phyloP scores from a whole-genome alignment of 2,888 invertebrate genomes.

The Helobdella robusta region DNA sequence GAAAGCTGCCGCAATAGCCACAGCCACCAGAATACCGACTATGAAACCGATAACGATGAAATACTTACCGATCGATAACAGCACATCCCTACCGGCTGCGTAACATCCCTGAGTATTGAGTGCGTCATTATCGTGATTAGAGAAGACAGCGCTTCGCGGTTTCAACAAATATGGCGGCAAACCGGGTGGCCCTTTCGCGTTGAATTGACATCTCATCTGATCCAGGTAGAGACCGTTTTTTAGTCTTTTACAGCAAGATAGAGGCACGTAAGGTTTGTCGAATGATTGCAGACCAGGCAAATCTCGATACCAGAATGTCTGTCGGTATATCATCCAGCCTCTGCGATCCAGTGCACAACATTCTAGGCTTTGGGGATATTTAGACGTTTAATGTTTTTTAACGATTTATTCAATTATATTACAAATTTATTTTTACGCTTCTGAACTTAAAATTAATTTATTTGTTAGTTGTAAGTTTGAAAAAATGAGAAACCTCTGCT shows the following conservation, averaged over 20 bases:
- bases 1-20: constrained; percentile 10
- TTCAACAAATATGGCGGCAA: background rate
- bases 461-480: background rate
- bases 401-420: background rate
- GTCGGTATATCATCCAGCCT: constrained; percentile 26
- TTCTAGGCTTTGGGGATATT: constrained; percentile 9
- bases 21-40: constrained; percentile 21
- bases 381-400: background rate
- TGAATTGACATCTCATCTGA: constrained; percentile 18
- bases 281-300: constrained; percentile 26
- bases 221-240: background rate
- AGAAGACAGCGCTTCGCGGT: background rate
- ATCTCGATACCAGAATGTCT: constrained; percentile 28
- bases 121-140: constrained; percentile 1
- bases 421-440: background rate
- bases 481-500: constrained; percentile 12
- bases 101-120: constrained; percentile 19
- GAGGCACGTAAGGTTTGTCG: constrained; percentile 29
- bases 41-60: constrained; percentile 28
- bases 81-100: constrained; percentile 19
- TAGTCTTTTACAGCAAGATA: constrained; percentile 20
- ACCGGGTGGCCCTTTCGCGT: constrained; percentile 20
- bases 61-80: constrained; percentile 21
- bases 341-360: constrained; percentile 25
- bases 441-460: background rate